phyloP scores from a whole-genome alignment of 2,113 vertebrate genomes.

The Xiphophorus hellerii region DNA sequence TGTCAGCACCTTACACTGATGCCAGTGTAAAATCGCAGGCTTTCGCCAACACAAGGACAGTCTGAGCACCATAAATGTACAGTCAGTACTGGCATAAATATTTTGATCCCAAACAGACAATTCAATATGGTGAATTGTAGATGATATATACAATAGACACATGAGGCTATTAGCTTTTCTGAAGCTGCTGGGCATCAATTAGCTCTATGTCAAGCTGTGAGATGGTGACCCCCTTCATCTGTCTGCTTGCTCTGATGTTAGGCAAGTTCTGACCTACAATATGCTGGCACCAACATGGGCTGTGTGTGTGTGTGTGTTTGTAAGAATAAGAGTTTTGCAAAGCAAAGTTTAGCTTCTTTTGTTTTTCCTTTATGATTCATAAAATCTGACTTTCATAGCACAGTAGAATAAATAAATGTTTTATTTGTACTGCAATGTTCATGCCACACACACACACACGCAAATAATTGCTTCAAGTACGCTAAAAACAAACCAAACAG shows the following conservation, averaged over 20 bases:
- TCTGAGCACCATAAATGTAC: neutral
- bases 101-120: neutral
- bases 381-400: no score
- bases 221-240: slow-evolving; percentile 52
- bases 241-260: slow-evolving; percentile 40
- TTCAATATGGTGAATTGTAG: neutral
- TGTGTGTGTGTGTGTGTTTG: slow-evolving; percentile 22
- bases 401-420: neutral
- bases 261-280: slow-evolving; percentile 50
- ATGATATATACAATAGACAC: slow-evolving; percentile 35
- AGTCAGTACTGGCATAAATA: no score
- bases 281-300: slow-evolving; percentile 42
- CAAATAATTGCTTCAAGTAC: neutral
- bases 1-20: neutral
- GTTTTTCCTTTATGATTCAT: no score
- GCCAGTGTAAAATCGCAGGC: neutral
- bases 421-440: neutral
- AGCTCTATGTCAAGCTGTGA: slow-evolving; percentile 60
- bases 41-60: neutral
- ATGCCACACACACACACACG: neutral
- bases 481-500: neutral
- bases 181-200: slow-evolving; percentile 59
- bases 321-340: neutral
- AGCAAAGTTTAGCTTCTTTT: neutral
- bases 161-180: slow-evolving; percentile 40